Evolutionary conservation across 2,113 vertebrate genomes (phyloP).

Genomic region (human): DNA sequence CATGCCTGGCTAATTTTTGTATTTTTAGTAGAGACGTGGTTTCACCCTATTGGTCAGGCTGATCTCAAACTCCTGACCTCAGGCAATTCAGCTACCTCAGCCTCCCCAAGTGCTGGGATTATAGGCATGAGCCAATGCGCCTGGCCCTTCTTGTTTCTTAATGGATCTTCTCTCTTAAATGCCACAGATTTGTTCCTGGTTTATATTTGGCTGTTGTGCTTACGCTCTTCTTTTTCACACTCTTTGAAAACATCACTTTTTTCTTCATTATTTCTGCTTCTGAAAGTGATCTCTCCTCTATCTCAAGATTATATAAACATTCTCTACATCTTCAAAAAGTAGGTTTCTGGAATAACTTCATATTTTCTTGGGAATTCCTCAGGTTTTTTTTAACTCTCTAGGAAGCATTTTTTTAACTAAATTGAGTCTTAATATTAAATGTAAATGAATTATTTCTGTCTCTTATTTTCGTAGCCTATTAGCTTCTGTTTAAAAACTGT

Average conservation of each 20-base stretch:
- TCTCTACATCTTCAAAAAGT: neutral
- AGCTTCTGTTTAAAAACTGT: neutral
- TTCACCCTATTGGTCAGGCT: too few relatives aligned
- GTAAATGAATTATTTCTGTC: conserved; percentile 14
- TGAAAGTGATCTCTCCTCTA: neutral
- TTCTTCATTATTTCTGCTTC: conserved; percentile 11
- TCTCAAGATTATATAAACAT: neutral
- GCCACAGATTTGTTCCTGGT: neutral
- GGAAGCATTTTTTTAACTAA: neutral
- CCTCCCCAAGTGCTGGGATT: too few relatives aligned
- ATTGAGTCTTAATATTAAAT: conserved; percentile 26
- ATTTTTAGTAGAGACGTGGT: too few relatives aligned
- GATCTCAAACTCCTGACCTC: too few relatives aligned
- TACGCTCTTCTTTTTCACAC: neutral
- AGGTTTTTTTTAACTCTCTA: conserved; percentile 5
- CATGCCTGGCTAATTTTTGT: too few relatives aligned
- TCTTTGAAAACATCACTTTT: neutral
- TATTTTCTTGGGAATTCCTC: conserved; percentile 26
- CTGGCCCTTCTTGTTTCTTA: neutral
- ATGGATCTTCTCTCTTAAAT: neutral
- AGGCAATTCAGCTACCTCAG: too few relatives aligned
- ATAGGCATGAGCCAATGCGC: too few relatives aligned
- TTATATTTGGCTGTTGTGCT: neutral
- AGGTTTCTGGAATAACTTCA: neutral
- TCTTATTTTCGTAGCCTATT: neutral